A percentile compares a stretch with the other conserved stretches of the same genome.
phyloP scores from a whole-genome alignment of 2,888 invertebrate species.

The Oegoconia quadripuncta region DNA sequence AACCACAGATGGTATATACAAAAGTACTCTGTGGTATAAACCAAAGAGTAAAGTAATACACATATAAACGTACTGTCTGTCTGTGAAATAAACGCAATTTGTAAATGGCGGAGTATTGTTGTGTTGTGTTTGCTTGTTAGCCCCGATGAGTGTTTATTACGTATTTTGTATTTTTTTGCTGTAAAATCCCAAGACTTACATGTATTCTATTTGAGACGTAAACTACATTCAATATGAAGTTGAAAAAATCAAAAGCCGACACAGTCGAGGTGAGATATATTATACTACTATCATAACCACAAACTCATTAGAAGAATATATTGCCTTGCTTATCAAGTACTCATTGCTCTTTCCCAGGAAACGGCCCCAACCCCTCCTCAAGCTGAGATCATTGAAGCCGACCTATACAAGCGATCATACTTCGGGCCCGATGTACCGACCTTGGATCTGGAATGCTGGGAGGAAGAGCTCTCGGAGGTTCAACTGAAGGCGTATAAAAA shows the following conservation, averaged over 20 bases:
- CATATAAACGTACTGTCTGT: no score
- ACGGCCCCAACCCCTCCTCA: slow-evolving; percentile 57
- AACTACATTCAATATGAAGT: slow-evolving; percentile 43
- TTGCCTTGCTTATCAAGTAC: background rate
- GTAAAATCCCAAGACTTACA: background rate
- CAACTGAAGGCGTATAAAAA: slow-evolving; percentile 82
- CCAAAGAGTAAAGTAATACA: no score
- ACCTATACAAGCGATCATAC: slow-evolving; percentile 67
- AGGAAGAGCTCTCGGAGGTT: slow-evolving; percentile 83
- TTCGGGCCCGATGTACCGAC: slow-evolving; percentile 76
- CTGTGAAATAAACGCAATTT: background rate
- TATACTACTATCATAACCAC: background rate
- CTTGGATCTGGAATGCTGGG: slow-evolving; percentile 84
- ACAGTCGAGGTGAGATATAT: slow-evolving; percentile 40
- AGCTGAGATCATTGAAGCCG: slow-evolving; percentile 71
- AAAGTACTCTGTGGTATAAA: no score
- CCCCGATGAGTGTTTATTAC: no score
- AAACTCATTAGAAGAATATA: background rate
- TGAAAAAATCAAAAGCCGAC: slow-evolving; percentile 58
- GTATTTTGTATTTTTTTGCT: no score
- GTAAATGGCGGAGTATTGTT: slow-evolving; percentile 3
- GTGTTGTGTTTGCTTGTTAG: background rate
- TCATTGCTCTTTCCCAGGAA: slow-evolving; percentile 36
- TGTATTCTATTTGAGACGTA: background rate
- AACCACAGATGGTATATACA: no score